Percentiles rank a stretch among this genome's conserved stretches.
These are phyloP conservation scores for Hyphantria cunea DNA, from an alignment of 1,140 invertebrate species.

Conservation along the genomic window DNA sequence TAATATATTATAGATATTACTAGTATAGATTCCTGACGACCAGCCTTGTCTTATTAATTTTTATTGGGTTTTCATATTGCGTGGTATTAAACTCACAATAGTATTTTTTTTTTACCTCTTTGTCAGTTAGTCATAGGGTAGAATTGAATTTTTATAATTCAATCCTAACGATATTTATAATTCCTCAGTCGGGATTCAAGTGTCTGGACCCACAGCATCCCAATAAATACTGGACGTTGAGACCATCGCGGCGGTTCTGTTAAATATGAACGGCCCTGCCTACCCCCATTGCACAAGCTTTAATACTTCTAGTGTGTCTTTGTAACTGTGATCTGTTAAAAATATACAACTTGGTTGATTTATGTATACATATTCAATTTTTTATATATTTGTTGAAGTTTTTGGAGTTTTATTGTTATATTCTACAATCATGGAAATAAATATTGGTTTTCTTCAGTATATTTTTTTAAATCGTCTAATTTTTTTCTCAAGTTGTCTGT, in stretches of 20 bases:
- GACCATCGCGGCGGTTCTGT: slow-evolving; percentile 56
- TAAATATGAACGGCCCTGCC: slow-evolving; percentile 32
- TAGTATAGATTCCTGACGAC: no score
- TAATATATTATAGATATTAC: no score
- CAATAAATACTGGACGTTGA: slow-evolving; percentile 57
- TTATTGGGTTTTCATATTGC: no score
- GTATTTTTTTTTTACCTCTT: not conserved
- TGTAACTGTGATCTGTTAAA: slow-evolving; percentile 29
- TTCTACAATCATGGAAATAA: no score
- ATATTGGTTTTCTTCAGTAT: no score
- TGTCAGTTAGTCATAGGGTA: not conserved
- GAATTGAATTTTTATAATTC: no score
- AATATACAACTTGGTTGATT: slow-evolving; percentile 1
- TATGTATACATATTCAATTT: no score
- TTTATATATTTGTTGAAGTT: no score
- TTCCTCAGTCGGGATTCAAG: slow-evolving; percentile 58
- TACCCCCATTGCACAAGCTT: slow-evolving; percentile 28
- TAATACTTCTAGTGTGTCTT: slow-evolving; percentile 33
- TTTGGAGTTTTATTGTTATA: not conserved
- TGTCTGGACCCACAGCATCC: slow-evolving; percentile 49
- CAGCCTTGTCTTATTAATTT: not conserved
- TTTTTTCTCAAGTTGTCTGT: no score
- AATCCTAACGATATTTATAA: slow-evolving; percentile 18
- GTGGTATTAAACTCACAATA: no score
- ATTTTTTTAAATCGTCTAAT: no score